Evolutionary conservation across 2,113 vertebrate species (phyloP).

Genomic region (Gavialis gangeticus): DNA sequence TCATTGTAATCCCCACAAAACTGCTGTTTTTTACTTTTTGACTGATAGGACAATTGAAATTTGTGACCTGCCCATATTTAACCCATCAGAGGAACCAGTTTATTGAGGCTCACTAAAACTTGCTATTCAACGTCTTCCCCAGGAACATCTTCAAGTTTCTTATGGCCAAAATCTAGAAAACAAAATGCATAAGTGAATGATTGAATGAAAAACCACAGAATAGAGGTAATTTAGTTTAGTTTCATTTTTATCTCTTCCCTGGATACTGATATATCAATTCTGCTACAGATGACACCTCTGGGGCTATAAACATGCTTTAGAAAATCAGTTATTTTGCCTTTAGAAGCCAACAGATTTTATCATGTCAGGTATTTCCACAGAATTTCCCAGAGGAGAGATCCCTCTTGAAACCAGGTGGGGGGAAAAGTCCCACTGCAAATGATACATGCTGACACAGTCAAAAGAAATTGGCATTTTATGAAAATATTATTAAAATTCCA

Average conservation of each 20-base stretch:
- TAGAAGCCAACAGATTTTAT: neutral
- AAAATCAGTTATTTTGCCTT: neutral
- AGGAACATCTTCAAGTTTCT: neutral
- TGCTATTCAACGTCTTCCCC: neutral
- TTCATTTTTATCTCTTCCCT: neutral
- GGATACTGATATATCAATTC: neutral
- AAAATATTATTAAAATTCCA: neutral
- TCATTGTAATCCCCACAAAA: neutral
- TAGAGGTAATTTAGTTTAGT: neutral
- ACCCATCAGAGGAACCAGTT: neutral
- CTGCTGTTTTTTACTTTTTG: neutral
- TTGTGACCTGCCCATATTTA: neutral
- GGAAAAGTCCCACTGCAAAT: too few species aligned
- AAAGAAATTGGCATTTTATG: too few species aligned
- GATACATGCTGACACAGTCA: too few species aligned
- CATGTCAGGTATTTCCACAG: neutral
- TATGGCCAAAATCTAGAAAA: neutral
- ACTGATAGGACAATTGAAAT: neutral
- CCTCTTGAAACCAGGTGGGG: neutral
- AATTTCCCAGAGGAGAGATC: neutral
- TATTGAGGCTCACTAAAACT: neutral
- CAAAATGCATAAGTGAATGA: too few species aligned
- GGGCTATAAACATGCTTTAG: neutral
- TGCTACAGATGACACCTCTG: neutral
- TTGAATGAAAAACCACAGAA: neutral